Conservation (phyloP, 2,888 invertebrate species). For the Epistrophe grossulariae region DNA sequence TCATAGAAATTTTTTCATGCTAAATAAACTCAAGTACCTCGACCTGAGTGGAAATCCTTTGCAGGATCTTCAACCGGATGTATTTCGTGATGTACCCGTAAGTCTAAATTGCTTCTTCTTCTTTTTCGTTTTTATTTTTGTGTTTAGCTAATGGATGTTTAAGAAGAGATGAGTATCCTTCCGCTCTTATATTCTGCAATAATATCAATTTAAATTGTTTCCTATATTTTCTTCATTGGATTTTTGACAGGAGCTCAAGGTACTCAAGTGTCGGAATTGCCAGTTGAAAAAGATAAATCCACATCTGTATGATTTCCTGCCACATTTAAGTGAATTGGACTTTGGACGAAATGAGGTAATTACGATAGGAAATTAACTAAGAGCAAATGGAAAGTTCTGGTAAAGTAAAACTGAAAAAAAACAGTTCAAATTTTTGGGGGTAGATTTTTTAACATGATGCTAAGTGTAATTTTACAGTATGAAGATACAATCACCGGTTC, state of each 20-base stretch:
- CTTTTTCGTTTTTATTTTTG: neutral
- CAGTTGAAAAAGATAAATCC: slow-evolving; percentile 90
- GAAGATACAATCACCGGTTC: too few relatives aligned
- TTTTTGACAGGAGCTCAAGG: slow-evolving; percentile 86
- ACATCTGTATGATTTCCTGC: slow-evolving; percentile 90
- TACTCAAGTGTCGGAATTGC: slow-evolving; percentile 90
- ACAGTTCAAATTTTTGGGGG: neutral
- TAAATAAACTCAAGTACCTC: slow-evolving; percentile 88
- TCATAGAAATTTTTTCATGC: slow-evolving; percentile 89
- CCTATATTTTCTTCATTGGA: neutral
- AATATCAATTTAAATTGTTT: slow-evolving; percentile 23
- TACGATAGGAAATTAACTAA: neutral
- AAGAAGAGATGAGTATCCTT: neutral
- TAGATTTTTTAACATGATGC: too few relatives aligned
- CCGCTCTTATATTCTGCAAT: neutral
- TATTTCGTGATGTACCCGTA: slow-evolving; percentile 89
- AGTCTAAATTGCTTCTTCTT: slow-evolving; percentile 78
- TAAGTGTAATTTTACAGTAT: too few relatives aligned
- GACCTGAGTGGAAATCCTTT: slow-evolving; percentile 91
- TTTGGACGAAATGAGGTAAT: slow-evolving; percentile 88
- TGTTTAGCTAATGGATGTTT: slow-evolving; percentile 4
- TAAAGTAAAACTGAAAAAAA: neutral
- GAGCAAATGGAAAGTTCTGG: neutral
- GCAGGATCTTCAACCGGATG: slow-evolving; percentile 90
- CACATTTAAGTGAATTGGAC: slow-evolving; percentile 90